phyloP scores from a whole-genome alignment of 2,888 invertebrate species.

The Hipparchia sbordonii region DNA sequence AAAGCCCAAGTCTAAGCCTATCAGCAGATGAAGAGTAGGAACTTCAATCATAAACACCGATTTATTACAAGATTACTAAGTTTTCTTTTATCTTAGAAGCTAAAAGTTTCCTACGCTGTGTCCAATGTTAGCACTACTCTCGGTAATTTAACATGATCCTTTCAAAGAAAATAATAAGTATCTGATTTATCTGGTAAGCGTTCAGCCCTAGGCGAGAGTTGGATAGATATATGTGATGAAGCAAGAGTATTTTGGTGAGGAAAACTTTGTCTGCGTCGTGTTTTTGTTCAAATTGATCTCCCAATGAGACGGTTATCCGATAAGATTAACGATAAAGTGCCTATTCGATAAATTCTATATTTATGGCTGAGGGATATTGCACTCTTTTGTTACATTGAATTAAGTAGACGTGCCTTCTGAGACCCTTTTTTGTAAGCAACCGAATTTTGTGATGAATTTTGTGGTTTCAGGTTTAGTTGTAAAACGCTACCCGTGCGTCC shows the following conservation, averaged over 20 bases:
- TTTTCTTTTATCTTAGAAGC: neutral
- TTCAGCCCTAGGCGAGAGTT: slow-evolving; percentile 27
- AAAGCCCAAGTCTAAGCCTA: neutral
- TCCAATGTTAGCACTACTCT: neutral
- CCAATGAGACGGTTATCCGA: slow-evolving; percentile 3
- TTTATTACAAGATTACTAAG: neutral
- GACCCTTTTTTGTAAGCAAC: neutral
- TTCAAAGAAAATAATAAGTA: neutral
- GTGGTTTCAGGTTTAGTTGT: too few relatives aligned
- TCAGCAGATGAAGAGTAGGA: neutral
- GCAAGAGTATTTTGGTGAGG: slow-evolving; percentile 21
- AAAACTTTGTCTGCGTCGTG: slow-evolving; percentile 22
- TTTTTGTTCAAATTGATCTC: slow-evolving; percentile 23
- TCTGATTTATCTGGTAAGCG: neutral
- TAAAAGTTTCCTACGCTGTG: neutral
- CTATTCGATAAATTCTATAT: slow-evolving; percentile 15
- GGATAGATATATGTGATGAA: slow-evolving; percentile 29
- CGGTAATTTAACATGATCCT: neutral
- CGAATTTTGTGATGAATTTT: too few relatives aligned
- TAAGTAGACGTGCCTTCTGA: neutral
- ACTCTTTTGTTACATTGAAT: neutral
- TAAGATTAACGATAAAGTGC: slow-evolving; percentile 15
- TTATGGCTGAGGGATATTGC: slow-evolving; percentile 2
- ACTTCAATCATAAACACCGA: neutral
- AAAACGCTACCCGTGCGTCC: too few relatives aligned